Base-by-base conservation (phyloP, 1,140 invertebrate species). In the Solenopsis fugax region DNA sequence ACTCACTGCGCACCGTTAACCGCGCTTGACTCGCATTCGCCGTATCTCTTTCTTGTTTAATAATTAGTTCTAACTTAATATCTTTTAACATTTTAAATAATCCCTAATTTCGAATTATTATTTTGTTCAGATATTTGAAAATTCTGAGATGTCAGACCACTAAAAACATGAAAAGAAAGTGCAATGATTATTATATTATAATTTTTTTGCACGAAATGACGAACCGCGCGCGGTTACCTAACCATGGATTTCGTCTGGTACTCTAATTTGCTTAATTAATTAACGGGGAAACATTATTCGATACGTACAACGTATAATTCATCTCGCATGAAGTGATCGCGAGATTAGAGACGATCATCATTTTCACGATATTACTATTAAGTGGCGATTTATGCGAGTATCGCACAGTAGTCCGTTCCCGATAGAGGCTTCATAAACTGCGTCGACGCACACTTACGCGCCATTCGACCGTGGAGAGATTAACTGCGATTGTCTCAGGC, bases 351-450 rank as follows among this genome's bases (percentile, higher is more conserved):
- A 56, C 34, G 13, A 7, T 48, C 13, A 45, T 71, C 21, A 58
- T 81, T 29, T 75, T 18, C 21, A 16, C 18, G 41, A 71, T 72
- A 75, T 64, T 84, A 37, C 7, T 60, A 58, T 60, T 84, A 60
- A 84, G 4, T 50, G 24, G 41, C 69, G 13, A 73, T 84, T 73
- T 75, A 84, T 73, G 67, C 41, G 41, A 58, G 7, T 73, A 50
- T 81, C 34, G 29, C 12, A 82, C 80, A 48, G 52, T 82, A 82
- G 80, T 73, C 80, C 3, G 45, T 72, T 72, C 18, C 18, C 67
- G 67, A 56, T 54, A 60, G 21, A 18, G 21, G 18, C 56, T 37
- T 58, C 52, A 50, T 62, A 75, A 73, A 84, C 37, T 48, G 41
- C 7, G 41, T 82, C 21, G 18, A 48, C 60, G 75, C 56, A 62